Percentiles rank a stretch among this genome's conserved stretches.
Evolutionary conservation across 1,140 invertebrate genomes (phyloP).

Genomic region (Nephotettix cincticeps): DNA sequence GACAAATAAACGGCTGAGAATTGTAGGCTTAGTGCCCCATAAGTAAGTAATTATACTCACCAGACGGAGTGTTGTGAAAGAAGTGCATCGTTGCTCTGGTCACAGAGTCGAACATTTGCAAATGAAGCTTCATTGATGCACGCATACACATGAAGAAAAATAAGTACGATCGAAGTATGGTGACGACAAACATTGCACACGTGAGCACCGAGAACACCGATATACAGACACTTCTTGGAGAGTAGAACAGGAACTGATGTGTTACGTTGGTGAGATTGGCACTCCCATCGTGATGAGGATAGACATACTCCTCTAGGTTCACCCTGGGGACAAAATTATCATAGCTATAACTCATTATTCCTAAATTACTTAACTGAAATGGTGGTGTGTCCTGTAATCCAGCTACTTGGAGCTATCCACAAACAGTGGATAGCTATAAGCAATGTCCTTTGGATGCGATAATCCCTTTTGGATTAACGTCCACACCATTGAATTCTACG

Average conservation of each 20-base stretch:
- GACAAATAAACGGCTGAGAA: too few relatives aligned
- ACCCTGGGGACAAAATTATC: conserved; percentile 52
- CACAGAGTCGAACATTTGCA: conserved; percentile 79
- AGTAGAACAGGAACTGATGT: not conserved
- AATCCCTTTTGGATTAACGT: too few relatives aligned
- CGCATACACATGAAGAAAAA: conserved; percentile 80
- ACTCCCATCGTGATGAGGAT: not conserved
- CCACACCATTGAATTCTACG: too few relatives aligned
- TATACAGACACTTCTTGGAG: conserved; percentile 48
- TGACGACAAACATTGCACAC: conserved; percentile 54
- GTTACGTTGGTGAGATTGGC: not conserved
- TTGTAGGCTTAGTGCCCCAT: too few relatives aligned
- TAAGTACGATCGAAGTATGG: conserved; percentile 60
- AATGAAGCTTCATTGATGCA: conserved; percentile 79
- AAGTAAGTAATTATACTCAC: too few relatives aligned
- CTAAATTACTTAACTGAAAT: too few relatives aligned
- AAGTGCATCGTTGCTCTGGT: conserved; percentile 81
- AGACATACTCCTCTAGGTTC: conserved; percentile 47
- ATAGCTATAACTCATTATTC: too few relatives aligned
- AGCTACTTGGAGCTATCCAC: too few relatives aligned
- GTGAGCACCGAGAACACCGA: conserved; percentile 63
- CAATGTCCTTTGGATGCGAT: too few relatives aligned
- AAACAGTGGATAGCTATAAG: too few relatives aligned
- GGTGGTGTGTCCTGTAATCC: too few relatives aligned
- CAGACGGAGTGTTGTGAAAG: conserved; percentile 82